phyloP scores from a whole-genome alignment of 2,797 vertebrate species.

The Sarcophilus harrisii region DNA sequence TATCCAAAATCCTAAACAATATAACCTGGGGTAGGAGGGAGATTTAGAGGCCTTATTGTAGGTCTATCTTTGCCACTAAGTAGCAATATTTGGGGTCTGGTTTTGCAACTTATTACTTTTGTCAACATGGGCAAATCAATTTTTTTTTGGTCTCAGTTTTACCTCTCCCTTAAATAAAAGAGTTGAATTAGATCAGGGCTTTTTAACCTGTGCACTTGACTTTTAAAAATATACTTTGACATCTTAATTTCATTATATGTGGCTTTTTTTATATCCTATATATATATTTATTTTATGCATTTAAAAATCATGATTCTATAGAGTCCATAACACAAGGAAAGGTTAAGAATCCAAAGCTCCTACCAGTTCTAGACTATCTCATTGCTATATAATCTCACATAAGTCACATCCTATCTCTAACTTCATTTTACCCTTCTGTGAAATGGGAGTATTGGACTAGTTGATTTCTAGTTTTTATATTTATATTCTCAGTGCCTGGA shows the following conservation, averaged over 20 bases:
- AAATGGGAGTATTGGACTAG: background rate
- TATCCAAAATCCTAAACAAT: conserved; percentile 35
- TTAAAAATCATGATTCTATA: background rate
- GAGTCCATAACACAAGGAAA: background rate
- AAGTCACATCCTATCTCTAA: background rate
- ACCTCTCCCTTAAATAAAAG: background rate
- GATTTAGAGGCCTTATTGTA: conserved; percentile 8
- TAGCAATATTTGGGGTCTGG: background rate
- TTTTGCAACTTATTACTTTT: background rate
- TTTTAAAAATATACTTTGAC: background rate
- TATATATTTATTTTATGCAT: background rate
- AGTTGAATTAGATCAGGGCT: background rate
- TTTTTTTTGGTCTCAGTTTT: background rate
- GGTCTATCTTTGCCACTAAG: background rate
- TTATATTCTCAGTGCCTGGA: background rate
- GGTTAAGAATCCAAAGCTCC: background rate
- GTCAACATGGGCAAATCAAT: background rate
- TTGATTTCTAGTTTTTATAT: background rate
- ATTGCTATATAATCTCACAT: background rate
- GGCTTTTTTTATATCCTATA: background rate
- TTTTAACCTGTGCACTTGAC: background rate
- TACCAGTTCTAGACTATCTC: background rate
- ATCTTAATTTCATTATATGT: background rate
- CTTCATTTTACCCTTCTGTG: background rate
- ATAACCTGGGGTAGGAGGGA: background rate